Evolutionary conservation across 1,140 invertebrate species (phyloP).

Genomic region (Hycleus cichorii): DNA sequence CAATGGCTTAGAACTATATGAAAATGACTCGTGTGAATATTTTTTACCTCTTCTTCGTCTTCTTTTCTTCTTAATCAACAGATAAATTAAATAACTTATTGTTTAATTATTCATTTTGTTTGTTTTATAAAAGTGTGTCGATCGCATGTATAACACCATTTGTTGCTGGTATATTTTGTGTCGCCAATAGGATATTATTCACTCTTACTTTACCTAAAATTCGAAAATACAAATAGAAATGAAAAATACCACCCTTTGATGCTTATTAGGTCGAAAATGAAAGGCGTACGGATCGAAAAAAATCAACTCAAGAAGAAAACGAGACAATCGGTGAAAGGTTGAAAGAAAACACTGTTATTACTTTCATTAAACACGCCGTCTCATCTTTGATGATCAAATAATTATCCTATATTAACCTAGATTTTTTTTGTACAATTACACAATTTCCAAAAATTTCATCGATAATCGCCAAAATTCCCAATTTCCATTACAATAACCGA

Average conservation of each 20-base stretch:
- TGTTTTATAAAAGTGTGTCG: slow-evolving; percentile 58
- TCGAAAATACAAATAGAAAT: slow-evolving; percentile 16
- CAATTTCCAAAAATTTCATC: no score
- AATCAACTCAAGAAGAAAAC: no score
- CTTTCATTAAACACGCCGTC: neutral
- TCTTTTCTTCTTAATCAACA: no score
- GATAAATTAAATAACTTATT: neutral
- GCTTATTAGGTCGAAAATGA: slow-evolving; percentile 4
- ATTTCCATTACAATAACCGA: no score
- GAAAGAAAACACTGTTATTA: neutral
- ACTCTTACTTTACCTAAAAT: slow-evolving; percentile 68
- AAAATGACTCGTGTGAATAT: neutral
- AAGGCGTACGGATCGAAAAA: neutral
- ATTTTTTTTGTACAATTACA: no score
- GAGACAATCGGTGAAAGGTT: neutral
- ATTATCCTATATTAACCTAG: no score
- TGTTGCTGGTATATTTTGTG: slow-evolving; percentile 76
- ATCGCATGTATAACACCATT: slow-evolving; percentile 85
- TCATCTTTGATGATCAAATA: no score
- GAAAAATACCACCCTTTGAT: slow-evolving; percentile 12
- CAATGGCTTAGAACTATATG: slow-evolving; percentile 1
- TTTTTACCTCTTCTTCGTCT: no score
- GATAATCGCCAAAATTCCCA: no score
- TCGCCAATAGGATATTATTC: slow-evolving; percentile 67
- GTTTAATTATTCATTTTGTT: no score